Evolutionary conservation across 1,140 invertebrate genomes (phyloP).

Genomic region (Odontomachus brunneus): DNA sequence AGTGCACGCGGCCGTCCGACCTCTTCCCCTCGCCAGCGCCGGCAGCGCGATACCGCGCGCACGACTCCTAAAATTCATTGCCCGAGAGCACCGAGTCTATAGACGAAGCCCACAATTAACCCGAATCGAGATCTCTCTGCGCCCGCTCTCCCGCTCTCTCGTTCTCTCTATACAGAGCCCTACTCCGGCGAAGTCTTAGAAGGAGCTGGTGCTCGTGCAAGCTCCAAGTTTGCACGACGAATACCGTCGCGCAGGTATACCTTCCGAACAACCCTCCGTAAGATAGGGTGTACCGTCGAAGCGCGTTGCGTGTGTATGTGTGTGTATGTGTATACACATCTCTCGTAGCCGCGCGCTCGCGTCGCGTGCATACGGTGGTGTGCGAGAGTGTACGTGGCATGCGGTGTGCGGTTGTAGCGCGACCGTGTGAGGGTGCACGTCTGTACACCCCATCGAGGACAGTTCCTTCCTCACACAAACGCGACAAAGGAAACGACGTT

Average conservation of each 20-base stretch:
- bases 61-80: slow-evolving; percentile 65
- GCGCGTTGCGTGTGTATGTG: slow-evolving; percentile 43
- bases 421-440: slow-evolving; percentile 25
- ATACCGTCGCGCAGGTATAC: slow-evolving; percentile 65
- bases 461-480: slow-evolving; percentile 54
- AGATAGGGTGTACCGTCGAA: slow-evolving; percentile 57
- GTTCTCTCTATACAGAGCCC: slow-evolving; percentile 44
- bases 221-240: slow-evolving; percentile 66
- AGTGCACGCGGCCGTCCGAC: neutral
- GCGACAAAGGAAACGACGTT: slow-evolving; percentile 75
- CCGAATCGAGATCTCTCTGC: slow-evolving; percentile 64
- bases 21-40: neutral
- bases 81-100: slow-evolving; percentile 27
- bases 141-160: neutral
- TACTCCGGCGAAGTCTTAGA: slow-evolving; percentile 65
- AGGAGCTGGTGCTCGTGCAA: slow-evolving; percentile 50
- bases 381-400: neutral
- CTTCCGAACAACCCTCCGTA: slow-evolving; percentile 28
- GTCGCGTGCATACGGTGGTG: neutral
- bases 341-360: neutral
- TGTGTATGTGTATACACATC: slow-evolving; percentile 1
- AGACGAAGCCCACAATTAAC: slow-evolving; percentile 67
- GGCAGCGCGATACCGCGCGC: slow-evolving; percentile 8
- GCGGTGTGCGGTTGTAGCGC: slow-evolving; percentile 10
- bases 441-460: slow-evolving; percentile 30